Base-by-base conservation (phyloP, 2,888 invertebrate species). In the Rotaria sp. region DNA sequence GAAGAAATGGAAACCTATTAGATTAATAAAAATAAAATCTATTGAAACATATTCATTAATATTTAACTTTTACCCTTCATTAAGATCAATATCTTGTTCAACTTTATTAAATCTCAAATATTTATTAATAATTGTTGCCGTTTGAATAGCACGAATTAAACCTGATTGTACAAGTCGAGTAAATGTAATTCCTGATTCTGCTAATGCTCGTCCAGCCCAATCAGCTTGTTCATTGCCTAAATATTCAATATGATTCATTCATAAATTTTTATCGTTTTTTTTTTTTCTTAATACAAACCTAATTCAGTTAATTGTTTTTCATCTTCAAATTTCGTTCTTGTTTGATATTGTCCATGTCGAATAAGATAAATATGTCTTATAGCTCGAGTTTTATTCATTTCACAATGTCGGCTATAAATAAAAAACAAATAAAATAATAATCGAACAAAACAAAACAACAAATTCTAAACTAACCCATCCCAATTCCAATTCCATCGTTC, bases 301-400 rank as follows among this genome's bases (percentile, higher is more conserved):
- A 87, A 41, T 1, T 80, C 50, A 8, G 87, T 87, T 4, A 87
- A 45, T n/a, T 85, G 50, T 80, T 84, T 84, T n/a, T 84, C 2
- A 30, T 87, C 85, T 11, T 85, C 55, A 48, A 80, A 18, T 45
- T 85, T 74, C 18, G 84, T 85, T 57, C 80, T 41, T 50, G 84
- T 85, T 35, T 59, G 52, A 90, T 98, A 99, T 91, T 98, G 97
- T 0, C 98, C 99, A 91, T 99, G 98, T 74, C 98, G 93, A 87
- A 98, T 94, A 30, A 98, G 92, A 88, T 98, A 93, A 85, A 98
- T 91, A 90, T 97, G 95, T n/a, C 97, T n/a, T 30, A 50, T 35
- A 48, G 59, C 85, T 80, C 21, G 86, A 48, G 13, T 45, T 86
- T n/a, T 80, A 57, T 35, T 85, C 45, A 21, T 80, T 15, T 80